These are phyloP conservation scores for Mythimna albipuncta DNA, from an alignment of 2,888 invertebrate species.

Conservation along the genomic window DNA sequence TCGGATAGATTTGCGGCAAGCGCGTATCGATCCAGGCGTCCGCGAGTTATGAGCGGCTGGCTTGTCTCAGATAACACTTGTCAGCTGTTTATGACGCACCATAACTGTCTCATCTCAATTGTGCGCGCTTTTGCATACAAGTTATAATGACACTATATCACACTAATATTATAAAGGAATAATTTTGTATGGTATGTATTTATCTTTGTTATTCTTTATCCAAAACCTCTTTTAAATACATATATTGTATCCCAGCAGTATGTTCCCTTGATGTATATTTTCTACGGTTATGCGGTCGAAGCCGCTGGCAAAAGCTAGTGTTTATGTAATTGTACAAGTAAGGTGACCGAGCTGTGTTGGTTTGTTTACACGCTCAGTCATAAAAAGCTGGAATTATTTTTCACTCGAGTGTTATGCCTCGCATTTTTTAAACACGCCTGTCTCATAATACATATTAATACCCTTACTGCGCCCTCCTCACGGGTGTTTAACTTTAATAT, in stretches of 20 bases:
- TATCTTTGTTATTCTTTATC: no score
- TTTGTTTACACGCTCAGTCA: slow-evolving; percentile 39
- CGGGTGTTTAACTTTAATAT: slow-evolving; percentile 55
- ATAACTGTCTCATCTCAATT: slow-evolving; percentile 62
- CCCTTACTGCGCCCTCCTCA: slow-evolving; percentile 21
- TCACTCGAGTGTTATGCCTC: slow-evolving; percentile 48
- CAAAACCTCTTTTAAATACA: no score
- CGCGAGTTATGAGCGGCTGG: slow-evolving; percentile 70
- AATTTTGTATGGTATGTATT: no score
- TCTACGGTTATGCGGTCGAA: no score
- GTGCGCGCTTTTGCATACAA: slow-evolving; percentile 57
- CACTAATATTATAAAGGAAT: no score
- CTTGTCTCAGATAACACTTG: slow-evolving; percentile 75
- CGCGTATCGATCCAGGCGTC: slow-evolving; percentile 69
- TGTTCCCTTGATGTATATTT: no score
- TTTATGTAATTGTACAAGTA: slow-evolving; percentile 28
- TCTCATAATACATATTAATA: slow-evolving; percentile 58
- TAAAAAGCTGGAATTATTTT: slow-evolving; percentile 59
- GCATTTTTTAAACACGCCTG: slow-evolving; percentile 45
- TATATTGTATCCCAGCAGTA: no score
- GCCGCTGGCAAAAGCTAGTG: background rate
- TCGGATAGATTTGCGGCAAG: slow-evolving; percentile 72
- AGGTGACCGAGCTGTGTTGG: slow-evolving; percentile 23
- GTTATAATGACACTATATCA: slow-evolving; percentile 29
- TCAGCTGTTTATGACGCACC: slow-evolving; percentile 67